Conservation (phyloP, 2,113 vertebrate species). For the Blennius ocellaris region DNA sequence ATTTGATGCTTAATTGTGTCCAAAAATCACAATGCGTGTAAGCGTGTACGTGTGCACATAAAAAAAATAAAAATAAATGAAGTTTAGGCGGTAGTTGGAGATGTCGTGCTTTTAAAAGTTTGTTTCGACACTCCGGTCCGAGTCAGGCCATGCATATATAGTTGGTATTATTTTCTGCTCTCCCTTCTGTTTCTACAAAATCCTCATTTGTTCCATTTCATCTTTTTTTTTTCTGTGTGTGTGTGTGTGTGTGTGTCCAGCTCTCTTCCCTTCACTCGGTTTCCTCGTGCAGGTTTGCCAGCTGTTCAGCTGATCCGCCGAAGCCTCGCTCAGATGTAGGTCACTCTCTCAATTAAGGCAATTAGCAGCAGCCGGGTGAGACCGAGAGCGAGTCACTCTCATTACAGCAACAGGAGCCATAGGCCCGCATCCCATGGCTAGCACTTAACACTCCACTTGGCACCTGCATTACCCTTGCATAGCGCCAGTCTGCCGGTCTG, state of each 20-base stretch:
- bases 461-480: constrained; percentile 57
- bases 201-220: constrained; percentile 29
- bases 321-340: constrained; percentile 71
- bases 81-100: constrained; percentile 23
- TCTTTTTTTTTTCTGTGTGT: constrained; percentile 7
- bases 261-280: constrained; percentile 15
- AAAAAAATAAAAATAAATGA: constrained; percentile 1
- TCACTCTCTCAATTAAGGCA: constrained; percentile 78
- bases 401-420: constrained; percentile 72
- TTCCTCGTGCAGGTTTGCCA: constrained; percentile 60
- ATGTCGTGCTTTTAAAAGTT: constrained; percentile 25
- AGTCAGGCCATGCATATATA: constrained; percentile 3
- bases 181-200: constrained; percentile 30
- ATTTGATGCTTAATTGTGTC: constrained; percentile 48
- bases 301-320: constrained; percentile 69
- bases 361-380: constrained; percentile 67
- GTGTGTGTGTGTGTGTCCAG: too few species aligned
- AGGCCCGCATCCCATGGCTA: constrained; percentile 46
- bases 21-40: constrained; percentile 25
- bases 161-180: not conserved
- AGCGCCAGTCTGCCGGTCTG: constrained; percentile 51
- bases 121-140: constrained; percentile 29
- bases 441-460: constrained; percentile 63
- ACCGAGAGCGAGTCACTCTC: constrained; percentile 57
- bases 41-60: constrained; percentile 2